A percentile compares a stretch with the other conserved stretches of the same genome.
Conservation (phyloP, 2,113 vertebrate genomes). For the Cyprinodon variegatus region DNA sequence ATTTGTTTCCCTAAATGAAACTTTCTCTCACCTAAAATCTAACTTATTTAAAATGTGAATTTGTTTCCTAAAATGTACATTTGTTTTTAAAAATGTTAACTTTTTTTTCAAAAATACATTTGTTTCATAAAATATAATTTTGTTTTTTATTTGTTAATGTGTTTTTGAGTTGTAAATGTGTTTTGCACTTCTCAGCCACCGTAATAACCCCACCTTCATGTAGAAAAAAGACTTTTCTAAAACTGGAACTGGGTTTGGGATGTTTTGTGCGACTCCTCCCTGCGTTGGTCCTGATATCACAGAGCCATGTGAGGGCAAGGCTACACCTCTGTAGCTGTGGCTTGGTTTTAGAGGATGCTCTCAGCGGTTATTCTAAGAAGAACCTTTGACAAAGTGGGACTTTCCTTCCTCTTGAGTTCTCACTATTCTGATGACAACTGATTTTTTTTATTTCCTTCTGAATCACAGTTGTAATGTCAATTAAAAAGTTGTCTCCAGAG, state of each 20-base stretch:
- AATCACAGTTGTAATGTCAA: background rate
- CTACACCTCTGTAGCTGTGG: background rate
- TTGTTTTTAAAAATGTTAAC: no score
- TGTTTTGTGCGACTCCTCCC: background rate
- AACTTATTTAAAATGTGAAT: no score
- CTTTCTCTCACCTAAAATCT: no score
- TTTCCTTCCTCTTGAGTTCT: slow-evolving; percentile 21
- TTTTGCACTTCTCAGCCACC: no score
- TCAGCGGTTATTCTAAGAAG: slow-evolving; percentile 18
- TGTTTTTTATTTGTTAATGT: no score
- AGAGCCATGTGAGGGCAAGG: background rate
- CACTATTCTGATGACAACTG: background rate
- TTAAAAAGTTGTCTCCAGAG: background rate
- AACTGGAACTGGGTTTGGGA: background rate
- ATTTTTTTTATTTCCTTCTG: background rate
- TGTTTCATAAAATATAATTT: no score
- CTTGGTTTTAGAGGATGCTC: slow-evolving; percentile 21
- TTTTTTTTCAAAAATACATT: no score
- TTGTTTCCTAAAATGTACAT: no score
- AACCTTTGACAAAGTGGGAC: slow-evolving; percentile 29
- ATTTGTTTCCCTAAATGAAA: no score
- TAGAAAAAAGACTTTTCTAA: background rate
- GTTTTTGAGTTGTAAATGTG: no score
- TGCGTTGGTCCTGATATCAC: background rate
- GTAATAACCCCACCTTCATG: background rate